phyloP scores from a whole-genome alignment of 2,113 vertebrate species.

The Plecturocebus donacophilus region DNA sequence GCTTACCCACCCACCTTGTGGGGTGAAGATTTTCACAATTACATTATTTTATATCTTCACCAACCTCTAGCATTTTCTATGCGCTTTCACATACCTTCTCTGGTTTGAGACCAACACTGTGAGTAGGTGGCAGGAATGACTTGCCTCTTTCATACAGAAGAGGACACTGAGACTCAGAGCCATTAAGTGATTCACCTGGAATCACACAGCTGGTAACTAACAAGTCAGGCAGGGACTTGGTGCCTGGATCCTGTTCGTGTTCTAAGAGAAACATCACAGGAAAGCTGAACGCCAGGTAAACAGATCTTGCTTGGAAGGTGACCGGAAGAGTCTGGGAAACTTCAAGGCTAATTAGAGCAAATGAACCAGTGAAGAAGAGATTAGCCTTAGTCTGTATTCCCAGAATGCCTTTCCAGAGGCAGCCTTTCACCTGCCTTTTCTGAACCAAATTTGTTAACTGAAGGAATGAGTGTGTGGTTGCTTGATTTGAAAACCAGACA shows the following conservation, averaged over 20 bases:
- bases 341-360: slow-evolving; percentile 33
- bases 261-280: not conserved
- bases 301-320: not conserved
- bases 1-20: not conserved
- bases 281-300: slow-evolving; percentile 10
- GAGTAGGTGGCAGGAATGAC: not conserved
- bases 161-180: not conserved
- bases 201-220: slow-evolving; percentile 32
- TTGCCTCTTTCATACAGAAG: not conserved
- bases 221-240: not conserved
- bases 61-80: not conserved
- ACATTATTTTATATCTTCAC: not conserved
- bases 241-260: not conserved
- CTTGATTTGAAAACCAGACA: not conserved
- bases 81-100: not conserved
- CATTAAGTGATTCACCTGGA: not conserved
- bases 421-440: not conserved
- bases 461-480: not conserved
- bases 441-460: not conserved
- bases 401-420: not conserved
- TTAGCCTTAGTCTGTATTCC: not conserved
- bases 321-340: not conserved
- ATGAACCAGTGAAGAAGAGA: not conserved
- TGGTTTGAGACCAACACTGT: not conserved
- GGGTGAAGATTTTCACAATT: not conserved